Evolutionary conservation across 1,140 invertebrate genomes (phyloP), one percentile per base, ranked within the genome.

Genomic region (Trachymyrmex septentrionalis): DNA sequence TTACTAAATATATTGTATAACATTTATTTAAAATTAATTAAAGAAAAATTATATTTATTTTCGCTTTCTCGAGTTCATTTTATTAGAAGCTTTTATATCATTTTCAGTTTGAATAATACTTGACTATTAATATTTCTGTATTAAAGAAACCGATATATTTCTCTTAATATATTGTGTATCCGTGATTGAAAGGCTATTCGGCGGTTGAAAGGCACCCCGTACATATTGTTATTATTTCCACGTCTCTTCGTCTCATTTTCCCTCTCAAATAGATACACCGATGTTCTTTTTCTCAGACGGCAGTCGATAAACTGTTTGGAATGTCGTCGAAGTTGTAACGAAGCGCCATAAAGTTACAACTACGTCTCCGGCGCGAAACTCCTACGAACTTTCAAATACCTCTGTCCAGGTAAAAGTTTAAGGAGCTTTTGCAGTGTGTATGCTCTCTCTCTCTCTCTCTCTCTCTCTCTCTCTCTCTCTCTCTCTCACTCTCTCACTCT

Each of bases 301-400:
- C 57, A 80, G 55, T 57, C 72, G 71, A 59, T 75, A 73, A 76
- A 85, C 30, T 72, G 78, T 84, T 73, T 55, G 59, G 78, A 50
- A 82, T 64, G 38, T 75, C 63, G 30, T 75, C 27, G 30, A 87
- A 87, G 63, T 85, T 86, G 72, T 87, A 87, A 87, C 82, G 82
- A 87, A 77, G 69, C 84, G 48, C 64, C 64, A 67, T 67, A 81
- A 86, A 86, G 84, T 86, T 86, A 81, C 84, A 66, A 86, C 82
- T 69, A 57, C 55, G 55, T 75, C 38, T 66, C 69, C 64, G 71
- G 55, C 72, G 63, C 84, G 55, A 38, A 59, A 84, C 67, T 86
- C 48, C 50, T 55, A 61, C 76, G 44, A 88, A 86, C 76, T 88
- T 86, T 75, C 67, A 72, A 81, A 87, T 82, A 86, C 53, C 76